phyloP scores from a whole-genome alignment of 2,113 vertebrate species.

The Paratilapia polleni region DNA sequence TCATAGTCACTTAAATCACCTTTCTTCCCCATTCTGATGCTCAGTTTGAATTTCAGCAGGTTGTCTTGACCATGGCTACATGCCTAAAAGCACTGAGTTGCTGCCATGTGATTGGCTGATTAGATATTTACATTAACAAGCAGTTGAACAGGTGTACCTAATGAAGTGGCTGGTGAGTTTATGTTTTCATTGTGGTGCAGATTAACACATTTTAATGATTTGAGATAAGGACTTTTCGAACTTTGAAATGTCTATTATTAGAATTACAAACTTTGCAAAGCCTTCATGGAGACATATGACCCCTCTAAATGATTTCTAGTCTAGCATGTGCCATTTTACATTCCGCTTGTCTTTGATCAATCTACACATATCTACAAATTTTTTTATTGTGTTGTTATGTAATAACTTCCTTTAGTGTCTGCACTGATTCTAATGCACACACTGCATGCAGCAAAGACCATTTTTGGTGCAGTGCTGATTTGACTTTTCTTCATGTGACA shows the following conservation, averaged over 20 bases:
- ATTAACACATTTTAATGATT: not conserved
- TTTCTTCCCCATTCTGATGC: too few species aligned
- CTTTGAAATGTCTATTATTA: not conserved
- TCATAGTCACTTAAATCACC: too few species aligned
- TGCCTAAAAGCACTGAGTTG: not conserved
- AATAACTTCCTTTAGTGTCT: not conserved
- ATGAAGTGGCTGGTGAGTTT: not conserved
- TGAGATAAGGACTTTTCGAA: not conserved
- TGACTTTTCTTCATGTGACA: not conserved
- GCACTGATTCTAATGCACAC: not conserved
- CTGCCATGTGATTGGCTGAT: not conserved
- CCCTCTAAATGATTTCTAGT: too few species aligned
- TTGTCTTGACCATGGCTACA: not conserved
- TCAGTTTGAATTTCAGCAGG: not conserved
- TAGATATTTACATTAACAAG: not conserved
- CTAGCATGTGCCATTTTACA: too few species aligned
- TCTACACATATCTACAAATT: not conserved
- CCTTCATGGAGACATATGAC: not conserved
- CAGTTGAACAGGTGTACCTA: not conserved
- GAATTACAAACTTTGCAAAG: not conserved
- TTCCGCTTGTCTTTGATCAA: too few species aligned
- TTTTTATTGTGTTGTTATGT: not conserved
- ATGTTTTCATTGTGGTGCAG: not conserved
- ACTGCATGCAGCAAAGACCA: not conserved
- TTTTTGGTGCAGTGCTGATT: not conserved